Base-by-base conservation (phyloP, 2,888 invertebrate species). In the Scotopteryx bipunctaria region DNA sequence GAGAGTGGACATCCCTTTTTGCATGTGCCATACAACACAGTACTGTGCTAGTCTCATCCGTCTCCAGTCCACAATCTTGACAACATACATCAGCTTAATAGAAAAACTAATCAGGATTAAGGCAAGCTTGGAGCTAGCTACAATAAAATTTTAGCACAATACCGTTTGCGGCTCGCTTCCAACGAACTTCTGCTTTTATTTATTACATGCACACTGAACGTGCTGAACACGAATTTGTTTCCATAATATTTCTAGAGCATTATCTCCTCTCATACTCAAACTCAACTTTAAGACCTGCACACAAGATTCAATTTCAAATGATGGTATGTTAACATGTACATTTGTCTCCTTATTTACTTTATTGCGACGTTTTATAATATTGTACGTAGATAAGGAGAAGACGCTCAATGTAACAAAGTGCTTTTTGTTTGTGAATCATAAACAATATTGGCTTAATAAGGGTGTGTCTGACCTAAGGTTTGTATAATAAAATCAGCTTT, bases 221-320 rank as follows among this genome's bases (percentile, higher is more conserved):
- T 87, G 88, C 86, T 86, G 86, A 83, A 81, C 83, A 75, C 80
- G 84, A 89, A 88, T 89, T 89, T 89, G 89, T 89, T 88, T 86
- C 85, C 89, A 87, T 88, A 89, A 89, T 88, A 89, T 88, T 88
- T 86, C 85, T 81, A 76, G 68, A 73, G 71, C 73, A 71, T 80
- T 83, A 81, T 80, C 71, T 81, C 73, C 50, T 66, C 41, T 37
- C 47, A 27, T 70, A 46, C 52, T 67, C 45, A 81, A 64, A 71
- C 59, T 55, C 61, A 32, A 73, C 81, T 64, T 60, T 81, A 71
- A 49, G 1, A 32, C 1, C 0, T 13, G 31, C n/a, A 5, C 2
- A 31, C 65, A 85, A 70, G 76, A 55, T 57, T 40, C 44, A 69
- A 64, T 69, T 66, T 86, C 46, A 56, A 48, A 29, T 59, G 56